Evolutionary conservation across 1,140 invertebrate species (phyloP).

Genomic region (Mesaphorura yosii): DNA sequence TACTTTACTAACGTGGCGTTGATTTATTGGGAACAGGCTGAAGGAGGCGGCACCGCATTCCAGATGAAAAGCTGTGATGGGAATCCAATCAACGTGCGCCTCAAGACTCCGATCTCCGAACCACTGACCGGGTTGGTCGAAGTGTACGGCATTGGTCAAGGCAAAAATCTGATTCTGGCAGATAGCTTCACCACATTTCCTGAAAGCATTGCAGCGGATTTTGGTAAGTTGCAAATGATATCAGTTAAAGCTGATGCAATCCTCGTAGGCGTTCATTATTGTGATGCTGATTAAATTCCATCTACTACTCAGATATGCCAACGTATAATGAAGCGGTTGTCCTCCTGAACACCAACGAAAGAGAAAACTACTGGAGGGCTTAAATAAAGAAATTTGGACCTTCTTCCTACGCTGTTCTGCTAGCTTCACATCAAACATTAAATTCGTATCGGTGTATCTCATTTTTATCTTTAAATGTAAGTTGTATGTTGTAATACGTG

Average conservation of each 20-base stretch:
- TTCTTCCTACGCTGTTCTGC: too few species aligned
- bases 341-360: conserved; percentile 13
- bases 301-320: conserved; percentile 13
- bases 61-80: conserved; percentile 31
- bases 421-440: too few species aligned
- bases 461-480: too few species aligned
- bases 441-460: too few species aligned
- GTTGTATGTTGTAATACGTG: too few species aligned
- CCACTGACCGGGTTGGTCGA: conserved; percentile 31
- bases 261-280: background rate
- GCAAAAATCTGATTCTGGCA: conserved; percentile 30
- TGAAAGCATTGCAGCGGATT: conserved; percentile 21
- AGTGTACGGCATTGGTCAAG: conserved; percentile 33
- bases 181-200: conserved; percentile 31
- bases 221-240: conserved; percentile 22
- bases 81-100: conserved; percentile 23
- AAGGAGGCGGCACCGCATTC: conserved; percentile 31
- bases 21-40: conserved; percentile 21
- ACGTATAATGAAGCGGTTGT: conserved; percentile 25
- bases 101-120: conserved; percentile 29
- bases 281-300: background rate
- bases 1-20: background rate
- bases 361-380: conserved; percentile 11
- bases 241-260: too few species aligned
- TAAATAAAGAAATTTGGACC: too few species aligned